Conservation (phyloP, 2,113 vertebrate species). For the Notothenia coriiceps region DNA sequence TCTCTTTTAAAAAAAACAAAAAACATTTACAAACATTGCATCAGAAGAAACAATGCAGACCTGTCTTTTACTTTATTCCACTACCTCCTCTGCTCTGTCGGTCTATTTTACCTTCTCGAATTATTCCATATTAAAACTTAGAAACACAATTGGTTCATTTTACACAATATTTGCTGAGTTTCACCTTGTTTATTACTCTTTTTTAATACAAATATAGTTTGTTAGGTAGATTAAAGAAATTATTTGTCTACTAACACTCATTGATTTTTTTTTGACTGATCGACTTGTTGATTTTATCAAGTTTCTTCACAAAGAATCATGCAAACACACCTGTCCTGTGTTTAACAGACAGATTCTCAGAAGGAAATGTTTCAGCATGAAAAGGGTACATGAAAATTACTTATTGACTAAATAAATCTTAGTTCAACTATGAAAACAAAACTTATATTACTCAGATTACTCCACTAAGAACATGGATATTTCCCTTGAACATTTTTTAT, state of each 20-base stretch:
- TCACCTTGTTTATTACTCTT: conserved; percentile 4
- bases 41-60: conserved; percentile 10
- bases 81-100: conserved; percentile 7
- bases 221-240: no score
- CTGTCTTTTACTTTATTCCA: conserved; percentile 34
- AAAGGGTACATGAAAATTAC: no score
- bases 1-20: not conserved
- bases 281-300: no score
- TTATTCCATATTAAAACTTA: conserved; percentile 51
- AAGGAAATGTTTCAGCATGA: no score
- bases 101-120: conserved; percentile 9
- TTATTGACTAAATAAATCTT: no score
- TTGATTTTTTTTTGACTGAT: no score
- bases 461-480: not conserved
- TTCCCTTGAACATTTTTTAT: not conserved
- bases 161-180: conserved; percentile 18
- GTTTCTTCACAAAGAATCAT: no score
- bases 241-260: no score
- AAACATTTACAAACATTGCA: conserved; percentile 8
- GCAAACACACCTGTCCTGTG: no score
- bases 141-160: not conserved
- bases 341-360: no score
- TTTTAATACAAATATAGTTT: not conserved
- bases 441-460: no score
- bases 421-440: not conserved